A percentile compares a stretch with the other conserved stretches of the same genome.
phyloP scores from a whole-genome alignment of 2,888 invertebrate genomes.

The Drosophila hamatofila region DNA sequence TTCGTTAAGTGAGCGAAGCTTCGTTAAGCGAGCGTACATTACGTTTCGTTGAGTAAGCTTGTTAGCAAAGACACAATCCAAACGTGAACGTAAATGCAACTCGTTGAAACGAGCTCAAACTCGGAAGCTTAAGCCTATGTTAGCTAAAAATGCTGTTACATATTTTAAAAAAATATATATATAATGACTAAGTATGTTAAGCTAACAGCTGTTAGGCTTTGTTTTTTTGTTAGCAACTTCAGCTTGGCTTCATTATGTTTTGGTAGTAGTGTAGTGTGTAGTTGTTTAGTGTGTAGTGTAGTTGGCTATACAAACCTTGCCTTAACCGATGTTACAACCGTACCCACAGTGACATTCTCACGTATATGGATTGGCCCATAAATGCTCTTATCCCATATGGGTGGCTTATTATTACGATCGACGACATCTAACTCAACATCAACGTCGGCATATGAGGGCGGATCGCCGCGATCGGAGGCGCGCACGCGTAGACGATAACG shows the following conservation, averaged over 20 bases:
- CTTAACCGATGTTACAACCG: constrained; percentile 98
- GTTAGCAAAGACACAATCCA: constrained; percentile 42
- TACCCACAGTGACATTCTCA: constrained; percentile 99
- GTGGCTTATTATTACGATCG: constrained; percentile 99
- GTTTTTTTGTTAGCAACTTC: constrained; percentile 37
- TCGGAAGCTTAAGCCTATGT: constrained; percentile 48
- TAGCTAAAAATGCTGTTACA: constrained; percentile 57
- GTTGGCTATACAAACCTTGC: constrained; percentile 95
- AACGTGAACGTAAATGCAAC: constrained; percentile 21
- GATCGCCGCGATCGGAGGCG: constrained; percentile 97
- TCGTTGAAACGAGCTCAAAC: constrained; percentile 20
- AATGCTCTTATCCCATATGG: constrained; percentile 97
- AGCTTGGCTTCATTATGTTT: constrained; percentile 31
- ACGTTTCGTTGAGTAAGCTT: constrained; percentile 23
- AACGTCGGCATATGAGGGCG: constrained; percentile 97
- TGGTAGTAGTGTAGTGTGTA: constrained; percentile 26
- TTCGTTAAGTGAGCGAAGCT: constrained; percentile 29
- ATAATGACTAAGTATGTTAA: constrained; percentile 47
- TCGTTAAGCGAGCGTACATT: constrained; percentile 35
- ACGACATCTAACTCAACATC: constrained; percentile 99
- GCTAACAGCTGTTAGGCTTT: constrained; percentile 51
- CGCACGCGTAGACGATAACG: constrained; percentile 98
- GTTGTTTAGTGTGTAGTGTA: constrained; percentile 43
- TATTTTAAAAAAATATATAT: neutral
- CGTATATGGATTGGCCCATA: constrained; percentile 99